A percentile compares a stretch with the other conserved stretches of the same genome.
phyloP scores from a whole-genome alignment of 37 sponge, comb jelly and placozoan genomes.

The Tethya wilhelma region DNA sequence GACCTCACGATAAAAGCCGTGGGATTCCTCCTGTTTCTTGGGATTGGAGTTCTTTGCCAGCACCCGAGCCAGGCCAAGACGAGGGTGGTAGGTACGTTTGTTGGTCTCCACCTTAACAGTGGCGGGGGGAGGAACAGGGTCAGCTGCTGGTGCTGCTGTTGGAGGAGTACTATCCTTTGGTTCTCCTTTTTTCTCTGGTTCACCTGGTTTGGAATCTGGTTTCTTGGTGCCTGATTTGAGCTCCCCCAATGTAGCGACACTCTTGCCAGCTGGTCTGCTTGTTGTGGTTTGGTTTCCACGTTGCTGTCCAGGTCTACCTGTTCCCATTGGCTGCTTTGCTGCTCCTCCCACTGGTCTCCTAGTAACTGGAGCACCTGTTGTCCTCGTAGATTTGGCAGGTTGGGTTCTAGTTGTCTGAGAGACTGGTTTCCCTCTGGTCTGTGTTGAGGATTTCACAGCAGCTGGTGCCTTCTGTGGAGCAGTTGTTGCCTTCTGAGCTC shows the following conservation, averaged over 20 bases:
- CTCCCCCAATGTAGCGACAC: slow-evolving; percentile 76
- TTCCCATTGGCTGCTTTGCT: background rate
- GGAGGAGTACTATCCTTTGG: background rate
- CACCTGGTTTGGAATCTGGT: background rate
- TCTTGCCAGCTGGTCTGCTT: slow-evolving; percentile 38
- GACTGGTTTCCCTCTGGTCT: slow-evolving; percentile 15
- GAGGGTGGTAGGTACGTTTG: slow-evolving; percentile 63
- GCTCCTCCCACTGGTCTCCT: slow-evolving; percentile 29
- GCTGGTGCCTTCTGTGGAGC: slow-evolving; percentile 14
- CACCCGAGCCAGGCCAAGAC: slow-evolving; percentile 89
- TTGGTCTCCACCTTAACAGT: slow-evolving; percentile 50
- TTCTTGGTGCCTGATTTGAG: slow-evolving; percentile 54
- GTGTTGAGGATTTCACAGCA: slow-evolving; percentile 1
- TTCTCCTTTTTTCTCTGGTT: background rate
- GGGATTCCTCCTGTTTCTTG: slow-evolving; percentile 53
- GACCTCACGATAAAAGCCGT: slow-evolving; percentile 77
- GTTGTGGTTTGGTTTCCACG: slow-evolving; percentile 12
- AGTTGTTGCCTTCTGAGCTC: slow-evolving; percentile 9
- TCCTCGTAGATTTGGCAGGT: slow-evolving; percentile 21
- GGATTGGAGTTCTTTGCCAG: slow-evolving; percentile 48
- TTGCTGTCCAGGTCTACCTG: slow-evolving; percentile 11
- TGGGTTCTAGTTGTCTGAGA: background rate
- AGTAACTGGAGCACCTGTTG: slow-evolving; percentile 2
- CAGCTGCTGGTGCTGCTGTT: too few species aligned
- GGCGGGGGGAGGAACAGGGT: background rate